Conservation (phyloP, 2,113 vertebrate species). For the Todiramphus chloris region DNA sequence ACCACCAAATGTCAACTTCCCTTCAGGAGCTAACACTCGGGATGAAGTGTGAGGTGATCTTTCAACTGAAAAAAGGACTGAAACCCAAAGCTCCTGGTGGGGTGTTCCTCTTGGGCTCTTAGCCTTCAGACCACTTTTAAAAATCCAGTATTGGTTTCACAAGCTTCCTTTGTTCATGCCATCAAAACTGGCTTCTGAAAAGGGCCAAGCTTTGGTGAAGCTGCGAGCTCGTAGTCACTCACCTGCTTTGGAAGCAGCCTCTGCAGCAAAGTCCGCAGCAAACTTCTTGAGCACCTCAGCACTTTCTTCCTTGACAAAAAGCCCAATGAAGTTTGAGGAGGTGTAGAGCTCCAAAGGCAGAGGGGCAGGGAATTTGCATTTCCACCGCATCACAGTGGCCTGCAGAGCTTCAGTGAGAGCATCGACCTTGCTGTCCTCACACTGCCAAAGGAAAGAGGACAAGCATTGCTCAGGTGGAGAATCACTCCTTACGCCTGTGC, state of each 20-base stretch:
- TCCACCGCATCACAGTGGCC: conserved; percentile 88
- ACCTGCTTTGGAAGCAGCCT: conserved; percentile 92
- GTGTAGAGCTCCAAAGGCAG: conserved; percentile 94
- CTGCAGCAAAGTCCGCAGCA: conserved; percentile 89
- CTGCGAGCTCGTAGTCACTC: not conserved
- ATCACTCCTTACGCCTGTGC: not conserved
- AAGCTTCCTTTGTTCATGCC: not conserved
- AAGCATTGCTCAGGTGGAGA: not conserved
- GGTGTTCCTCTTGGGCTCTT: not conserved
- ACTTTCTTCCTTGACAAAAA: conserved; percentile 94
- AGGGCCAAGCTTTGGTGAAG: not conserved
- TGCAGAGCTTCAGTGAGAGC: conserved; percentile 90
- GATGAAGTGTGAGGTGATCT: not conserved
- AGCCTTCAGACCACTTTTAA: not conserved
- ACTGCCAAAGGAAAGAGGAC: conserved; percentile 73
- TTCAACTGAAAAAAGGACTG: not conserved
- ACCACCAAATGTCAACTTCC: conserved; percentile 62
- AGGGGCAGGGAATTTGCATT: conserved; percentile 85
- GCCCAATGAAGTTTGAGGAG: conserved; percentile 95
- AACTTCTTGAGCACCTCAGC: conserved; percentile 95
- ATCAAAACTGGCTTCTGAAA: not conserved
- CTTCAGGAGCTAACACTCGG: not conserved
- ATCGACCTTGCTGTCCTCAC: conserved; percentile 92
- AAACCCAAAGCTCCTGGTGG: accelerated
- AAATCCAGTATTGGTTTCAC: not conserved